Evolutionary conservation across 2,113 vertebrate species (phyloP).

Genomic region (Microcebus griseorufus): DNA sequence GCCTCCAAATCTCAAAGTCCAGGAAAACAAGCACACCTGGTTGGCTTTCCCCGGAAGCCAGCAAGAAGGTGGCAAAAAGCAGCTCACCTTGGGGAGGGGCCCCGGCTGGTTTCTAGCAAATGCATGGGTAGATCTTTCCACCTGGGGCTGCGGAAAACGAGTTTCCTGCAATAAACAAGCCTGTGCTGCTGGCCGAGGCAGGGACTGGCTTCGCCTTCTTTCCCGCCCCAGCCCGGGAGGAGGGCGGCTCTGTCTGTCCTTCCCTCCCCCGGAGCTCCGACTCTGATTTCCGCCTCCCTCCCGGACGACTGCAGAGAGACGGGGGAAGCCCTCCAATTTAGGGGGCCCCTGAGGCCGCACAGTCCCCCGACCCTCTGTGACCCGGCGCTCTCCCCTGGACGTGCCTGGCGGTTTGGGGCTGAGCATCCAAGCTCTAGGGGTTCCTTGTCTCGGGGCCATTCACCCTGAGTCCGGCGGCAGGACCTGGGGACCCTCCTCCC

Average conservation of each 20-base stretch:
- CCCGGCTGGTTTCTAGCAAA: conserved; percentile 21
- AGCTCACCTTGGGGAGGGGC: not conserved
- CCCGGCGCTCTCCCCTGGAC: not conserved
- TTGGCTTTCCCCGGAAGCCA: conserved; percentile 17
- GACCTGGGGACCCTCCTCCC: not conserved
- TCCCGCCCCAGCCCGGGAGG: not conserved
- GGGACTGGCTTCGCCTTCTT: not conserved
- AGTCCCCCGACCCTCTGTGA: fast-evolving
- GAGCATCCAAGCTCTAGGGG: not conserved
- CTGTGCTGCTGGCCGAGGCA: not conserved
- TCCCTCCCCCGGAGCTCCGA: not conserved
- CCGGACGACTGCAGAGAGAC: not conserved
- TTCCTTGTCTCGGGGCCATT: fast-evolving
- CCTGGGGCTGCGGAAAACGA: conserved; percentile 41
- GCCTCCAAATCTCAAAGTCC: conserved; percentile 16
- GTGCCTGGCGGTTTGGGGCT: not conserved
- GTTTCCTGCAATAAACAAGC: not conserved
- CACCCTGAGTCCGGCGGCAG: not conserved
- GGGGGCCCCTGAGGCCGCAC: fast-evolving
- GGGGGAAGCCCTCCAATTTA: fast-evolving
- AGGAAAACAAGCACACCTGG: conserved; percentile 38
- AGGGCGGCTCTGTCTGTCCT: not conserved
- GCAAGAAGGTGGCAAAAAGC: not conserved
- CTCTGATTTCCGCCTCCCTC: not conserved
- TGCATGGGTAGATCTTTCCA: conserved; percentile 21